Evolutionary conservation across 2,888 invertebrate genomes (phyloP).

Genomic region (Diadromus collaris): DNA sequence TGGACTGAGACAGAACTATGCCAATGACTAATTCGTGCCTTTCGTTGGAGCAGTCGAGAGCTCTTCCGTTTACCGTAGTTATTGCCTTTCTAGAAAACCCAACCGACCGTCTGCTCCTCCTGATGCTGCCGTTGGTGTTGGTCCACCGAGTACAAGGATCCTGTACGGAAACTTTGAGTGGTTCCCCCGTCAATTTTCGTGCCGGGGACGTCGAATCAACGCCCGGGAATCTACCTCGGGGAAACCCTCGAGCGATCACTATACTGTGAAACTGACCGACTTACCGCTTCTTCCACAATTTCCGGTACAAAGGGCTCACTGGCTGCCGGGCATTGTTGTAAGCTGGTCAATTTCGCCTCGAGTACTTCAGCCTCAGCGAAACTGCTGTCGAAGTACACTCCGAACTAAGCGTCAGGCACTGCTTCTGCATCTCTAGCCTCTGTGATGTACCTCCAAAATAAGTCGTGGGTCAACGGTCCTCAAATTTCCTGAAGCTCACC

Average conservation of each 20-base stretch:
- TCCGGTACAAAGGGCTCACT: not conserved
- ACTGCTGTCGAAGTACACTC: not conserved
- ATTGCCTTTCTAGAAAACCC: constrained; percentile 14
- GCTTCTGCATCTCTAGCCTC: not conserved
- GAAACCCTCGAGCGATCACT: not conserved
- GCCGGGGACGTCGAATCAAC: not conserved
- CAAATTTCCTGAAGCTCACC: constrained; percentile 4
- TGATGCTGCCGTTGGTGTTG: not conserved
- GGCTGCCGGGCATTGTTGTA: not conserved
- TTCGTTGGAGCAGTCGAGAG: not conserved
- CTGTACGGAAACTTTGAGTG: constrained; percentile 14
- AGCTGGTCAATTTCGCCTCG: not conserved
- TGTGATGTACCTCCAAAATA: not conserved
- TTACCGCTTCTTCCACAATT: constrained; percentile 12
- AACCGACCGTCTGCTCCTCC: not conserved
- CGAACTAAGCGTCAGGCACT: not conserved
- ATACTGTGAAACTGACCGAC: constrained; percentile 23
- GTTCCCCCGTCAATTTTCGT: not conserved
- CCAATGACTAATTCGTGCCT: not conserved
- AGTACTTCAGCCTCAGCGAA: not conserved
- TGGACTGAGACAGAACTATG: not conserved
- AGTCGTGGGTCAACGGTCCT: not conserved
- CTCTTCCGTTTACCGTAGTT: not conserved
- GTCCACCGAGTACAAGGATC: constrained; percentile 3
- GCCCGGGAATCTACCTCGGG: not conserved